Base-by-base conservation (phyloP, 2,888 invertebrate species). In the Lasioglossum lativentre region DNA sequence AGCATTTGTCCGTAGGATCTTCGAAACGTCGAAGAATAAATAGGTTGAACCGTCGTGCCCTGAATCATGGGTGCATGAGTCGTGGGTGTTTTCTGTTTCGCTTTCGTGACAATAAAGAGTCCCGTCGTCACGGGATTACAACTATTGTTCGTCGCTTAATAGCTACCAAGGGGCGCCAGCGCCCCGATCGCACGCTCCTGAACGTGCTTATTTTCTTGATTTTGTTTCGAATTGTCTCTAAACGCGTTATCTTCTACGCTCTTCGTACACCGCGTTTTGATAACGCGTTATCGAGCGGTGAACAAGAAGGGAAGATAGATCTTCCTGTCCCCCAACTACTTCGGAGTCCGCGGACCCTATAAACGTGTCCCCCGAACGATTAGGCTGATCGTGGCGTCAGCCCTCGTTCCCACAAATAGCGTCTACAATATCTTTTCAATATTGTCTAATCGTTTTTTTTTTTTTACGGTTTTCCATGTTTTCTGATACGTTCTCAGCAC, bases 111-210 rank as follows among this genome's bases (percentile, higher is more conserved):
- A 68, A 45, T 23, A 42, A 78, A 52, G n/a, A 52, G 30, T 45
- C 38, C 79, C 75, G 38, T 42, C 40, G 16, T 73, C 59, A 23
- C 38, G 68, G 68, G 40, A n/a, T 38, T 38, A 68, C 40, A 68
- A 68, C 85, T 85, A 82, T 79, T 78, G 68, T 30, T 85, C 45
- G 70, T 88, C 23, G n/a, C 74, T 89, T 86, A 89, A 79, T 47
- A 40, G 59, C 82, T 89, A 89, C 77, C 68, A 86, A 90, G 85
- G 88, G 87, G 83, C 92, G 92, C 92, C 92, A 88, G 92, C 92
- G 86, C 85, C 90, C 83, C 83, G 40, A 42, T 70, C 27, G 84
- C 68, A 82, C 87, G 87, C 78, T 83, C 87, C 52, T 78, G 78
- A 75, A 81, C 86, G 87, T 72, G 87, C 83, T 14, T 16, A 4